Base-by-base conservation (phyloP, 2,888 invertebrate species). In the Tholera decimalis region DNA sequence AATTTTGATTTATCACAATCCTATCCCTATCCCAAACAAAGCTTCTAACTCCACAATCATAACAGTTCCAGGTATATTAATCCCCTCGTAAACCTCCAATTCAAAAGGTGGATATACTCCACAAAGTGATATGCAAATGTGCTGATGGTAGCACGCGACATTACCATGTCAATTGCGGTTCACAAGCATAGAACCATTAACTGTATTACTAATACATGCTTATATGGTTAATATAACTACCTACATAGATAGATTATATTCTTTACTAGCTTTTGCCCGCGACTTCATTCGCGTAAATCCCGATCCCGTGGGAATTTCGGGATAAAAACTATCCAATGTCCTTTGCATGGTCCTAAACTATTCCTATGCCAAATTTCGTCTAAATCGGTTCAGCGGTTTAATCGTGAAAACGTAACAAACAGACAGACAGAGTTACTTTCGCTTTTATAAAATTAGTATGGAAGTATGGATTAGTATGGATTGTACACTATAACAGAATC, bases 101-200 rank as follows among this genome's bases (percentile, higher is more conserved):
- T 73, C 56, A 60, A 58, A 44, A 56, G 54, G 61, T 67, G 57
- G 73, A 43, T 61, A 57, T 68, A 61, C 30, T 24, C 43, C 22
- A 64, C 66, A 66, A 76, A 79, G 62, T 79, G 59, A 51, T 73
- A 79, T 73, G 77, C 68, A 79, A 79, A 79, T 79, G 50, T 60
- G 54, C 58, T 56, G 53, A 43, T 26, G 60, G 59, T 43, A 53
- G 73, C 62, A 64, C 77, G 73, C 62, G 60, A 65, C 51, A 77
- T 79, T 79, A 67, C 50, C 73, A 79, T 79, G 64, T 70, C 73
- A 67, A 79, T 76, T 54, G 70, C 46, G 44, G 49, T 60, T 53
- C 63, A 63, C 63, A 46, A 7, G 51, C 44, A 57, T 63, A 43
- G n/a, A 56, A 55, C 24, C 35, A 58, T 69, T 73, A 61, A 46